Percentiles rank a stretch among this genome's conserved stretches.
These are phyloP conservation scores for Bubalus kerabau DNA, from an alignment of 2,113 vertebrate species.

Conservation along the genomic window DNA sequence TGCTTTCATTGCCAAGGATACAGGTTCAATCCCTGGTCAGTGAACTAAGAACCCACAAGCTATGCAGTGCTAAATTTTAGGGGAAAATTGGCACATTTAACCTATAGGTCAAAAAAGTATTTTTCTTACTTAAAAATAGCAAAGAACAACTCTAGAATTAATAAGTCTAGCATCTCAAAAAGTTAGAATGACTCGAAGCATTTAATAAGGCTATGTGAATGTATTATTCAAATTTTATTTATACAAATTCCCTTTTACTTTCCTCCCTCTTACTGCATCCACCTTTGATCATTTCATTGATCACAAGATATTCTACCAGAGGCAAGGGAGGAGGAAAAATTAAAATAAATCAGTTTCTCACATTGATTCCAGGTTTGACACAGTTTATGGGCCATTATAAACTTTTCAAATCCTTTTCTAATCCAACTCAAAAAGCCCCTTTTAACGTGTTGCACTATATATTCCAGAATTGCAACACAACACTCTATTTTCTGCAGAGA, in stretches of 20 bases:
- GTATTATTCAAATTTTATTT: background rate
- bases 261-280: background rate
- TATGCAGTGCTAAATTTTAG: background rate
- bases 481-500: background rate
- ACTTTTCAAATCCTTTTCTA: background rate
- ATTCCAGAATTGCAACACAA: background rate
- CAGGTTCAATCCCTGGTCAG: background rate
- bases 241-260: background rate
- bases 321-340: background rate
- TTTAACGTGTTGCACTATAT: background rate
- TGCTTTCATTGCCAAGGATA: background rate
- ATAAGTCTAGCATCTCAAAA: background rate
- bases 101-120: background rate
- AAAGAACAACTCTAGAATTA: background rate
- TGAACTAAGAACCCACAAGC: background rate
- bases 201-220: background rate
- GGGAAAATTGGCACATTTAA: background rate
- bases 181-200: background rate
- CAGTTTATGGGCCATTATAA: background rate
- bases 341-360: background rate
- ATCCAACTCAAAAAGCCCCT: background rate
- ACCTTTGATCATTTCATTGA: background rate
- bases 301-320: background rate
- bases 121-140: background rate
- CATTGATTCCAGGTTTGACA: background rate